These are phyloP conservation scores for Dinocampus coccinellae DNA, from an alignment of 2,888 invertebrate species.

Conservation along the genomic window DNA sequence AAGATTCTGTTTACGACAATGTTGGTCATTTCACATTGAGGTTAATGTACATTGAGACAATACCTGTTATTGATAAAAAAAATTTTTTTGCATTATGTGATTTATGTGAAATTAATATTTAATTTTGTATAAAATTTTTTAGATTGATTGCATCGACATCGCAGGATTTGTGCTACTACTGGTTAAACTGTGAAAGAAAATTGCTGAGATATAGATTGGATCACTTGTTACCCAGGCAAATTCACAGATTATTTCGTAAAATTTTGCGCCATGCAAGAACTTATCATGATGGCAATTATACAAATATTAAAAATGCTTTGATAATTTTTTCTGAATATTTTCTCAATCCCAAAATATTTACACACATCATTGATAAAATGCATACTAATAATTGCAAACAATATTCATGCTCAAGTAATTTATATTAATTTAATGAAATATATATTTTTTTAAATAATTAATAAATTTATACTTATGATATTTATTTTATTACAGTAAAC, in stretches of 20 bases:
- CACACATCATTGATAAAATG: constrained; percentile 52
- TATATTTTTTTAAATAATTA: not conserved
- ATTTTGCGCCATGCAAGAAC: constrained; percentile 50
- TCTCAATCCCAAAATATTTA: constrained; percentile 49
- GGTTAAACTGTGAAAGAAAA: constrained; percentile 57
- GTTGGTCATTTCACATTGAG: constrained; percentile 74
- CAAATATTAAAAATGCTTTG: constrained; percentile 48
- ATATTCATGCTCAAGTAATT: constrained; percentile 55
- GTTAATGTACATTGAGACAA: constrained; percentile 51
- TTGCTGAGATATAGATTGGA: constrained; percentile 58
- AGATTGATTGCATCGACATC: constrained; percentile 62
- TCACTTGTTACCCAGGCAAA: constrained; percentile 51
- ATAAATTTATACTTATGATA: not conserved
- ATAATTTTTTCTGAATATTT: constrained; percentile 50
- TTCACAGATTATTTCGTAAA: constrained; percentile 58
- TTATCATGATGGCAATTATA: constrained; percentile 35
- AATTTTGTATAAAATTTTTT: constrained; percentile 33
- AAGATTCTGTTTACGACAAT: constrained; percentile 74
- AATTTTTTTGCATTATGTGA: not conserved
- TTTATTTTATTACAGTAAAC: constrained; percentile 68
- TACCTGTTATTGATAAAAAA: too few relatives aligned
- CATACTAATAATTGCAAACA: constrained; percentile 51
- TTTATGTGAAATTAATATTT: not conserved
- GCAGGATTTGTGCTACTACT: constrained; percentile 53
- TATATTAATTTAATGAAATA: not conserved